phyloP scores from a whole-genome alignment of 1,140 invertebrate species.

The Metopolophium dirhodum region DNA sequence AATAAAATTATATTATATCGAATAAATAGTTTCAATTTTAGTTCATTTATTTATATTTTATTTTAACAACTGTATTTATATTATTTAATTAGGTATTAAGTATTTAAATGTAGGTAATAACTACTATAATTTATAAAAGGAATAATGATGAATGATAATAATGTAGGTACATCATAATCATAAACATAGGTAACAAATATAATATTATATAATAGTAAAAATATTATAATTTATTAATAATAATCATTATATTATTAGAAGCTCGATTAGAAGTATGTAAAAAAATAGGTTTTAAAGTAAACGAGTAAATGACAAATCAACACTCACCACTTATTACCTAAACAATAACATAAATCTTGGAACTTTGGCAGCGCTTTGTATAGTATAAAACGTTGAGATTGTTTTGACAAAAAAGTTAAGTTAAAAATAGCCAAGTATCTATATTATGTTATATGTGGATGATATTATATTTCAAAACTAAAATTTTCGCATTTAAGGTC shows the following conservation, averaged over 20 bases:
- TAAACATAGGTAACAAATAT: too few species aligned
- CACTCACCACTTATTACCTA: neutral
- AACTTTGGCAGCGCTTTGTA: neutral
- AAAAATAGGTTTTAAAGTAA: neutral
- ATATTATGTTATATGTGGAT: neutral
- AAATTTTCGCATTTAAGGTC: neutral
- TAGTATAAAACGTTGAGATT: neutral
- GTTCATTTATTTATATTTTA: too few species aligned
- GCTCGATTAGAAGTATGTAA: neutral
- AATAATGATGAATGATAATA: too few species aligned
- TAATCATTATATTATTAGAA: too few species aligned
- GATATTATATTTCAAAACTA: constrained; percentile 45
- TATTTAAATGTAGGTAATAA: too few species aligned
- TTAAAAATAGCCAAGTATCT: constrained; percentile 6
- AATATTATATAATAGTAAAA: too few species aligned
- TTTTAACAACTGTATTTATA: too few species aligned
- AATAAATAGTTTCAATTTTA: neutral
- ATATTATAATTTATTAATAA: too few species aligned
- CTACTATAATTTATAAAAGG: too few species aligned
- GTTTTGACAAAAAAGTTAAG: constrained; percentile 17
- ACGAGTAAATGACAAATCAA: neutral
- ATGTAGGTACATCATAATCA: too few species aligned
- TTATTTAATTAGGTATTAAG: too few species aligned
- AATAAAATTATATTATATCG: neutral
- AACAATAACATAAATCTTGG: neutral